These are phyloP conservation scores for Aldrovandia affinis DNA, from an alignment of 2,797 vertebrate species.

Conservation along the genomic window DNA sequence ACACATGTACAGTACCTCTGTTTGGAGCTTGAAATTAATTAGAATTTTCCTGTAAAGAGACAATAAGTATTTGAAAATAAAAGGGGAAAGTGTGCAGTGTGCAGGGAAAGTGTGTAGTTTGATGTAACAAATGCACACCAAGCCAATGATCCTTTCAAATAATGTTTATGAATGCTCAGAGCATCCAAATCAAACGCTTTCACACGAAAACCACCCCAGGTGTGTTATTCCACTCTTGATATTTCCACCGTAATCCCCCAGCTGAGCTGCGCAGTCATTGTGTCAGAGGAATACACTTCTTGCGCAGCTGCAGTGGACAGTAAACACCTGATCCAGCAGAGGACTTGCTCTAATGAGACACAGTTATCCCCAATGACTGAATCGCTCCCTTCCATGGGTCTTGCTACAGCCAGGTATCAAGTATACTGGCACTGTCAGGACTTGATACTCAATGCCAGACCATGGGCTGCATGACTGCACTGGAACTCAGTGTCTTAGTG, in stretches of 20 bases:
- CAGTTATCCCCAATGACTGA: neutral
- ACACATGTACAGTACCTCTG: neutral
- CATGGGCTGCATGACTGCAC: no score
- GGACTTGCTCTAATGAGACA: neutral
- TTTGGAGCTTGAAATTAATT: neutral
- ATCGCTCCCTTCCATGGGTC: neutral
- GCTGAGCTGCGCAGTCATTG: no score
- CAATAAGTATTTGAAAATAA: neutral
- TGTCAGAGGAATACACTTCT: neutral
- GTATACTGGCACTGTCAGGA: neutral
- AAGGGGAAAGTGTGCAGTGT: no score
- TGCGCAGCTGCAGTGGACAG: neutral
- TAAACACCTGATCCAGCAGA: neutral
- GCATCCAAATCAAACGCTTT: no score
- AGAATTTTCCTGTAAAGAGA: neutral
- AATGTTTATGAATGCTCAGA: neutral
- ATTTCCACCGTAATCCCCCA: neutral
- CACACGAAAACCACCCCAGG: neutral
- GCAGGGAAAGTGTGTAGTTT: neutral
- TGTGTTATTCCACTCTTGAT: neutral
- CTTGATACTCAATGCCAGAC: no score
- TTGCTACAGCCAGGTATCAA: neutral
- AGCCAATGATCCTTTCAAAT: neutral
- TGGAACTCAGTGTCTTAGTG: neutral
- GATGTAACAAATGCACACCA: neutral